These are phyloP conservation scores for Meiosimyza platycephala DNA, from an alignment of 2,888 invertebrate genomes.

Conservation along the genomic window DNA sequence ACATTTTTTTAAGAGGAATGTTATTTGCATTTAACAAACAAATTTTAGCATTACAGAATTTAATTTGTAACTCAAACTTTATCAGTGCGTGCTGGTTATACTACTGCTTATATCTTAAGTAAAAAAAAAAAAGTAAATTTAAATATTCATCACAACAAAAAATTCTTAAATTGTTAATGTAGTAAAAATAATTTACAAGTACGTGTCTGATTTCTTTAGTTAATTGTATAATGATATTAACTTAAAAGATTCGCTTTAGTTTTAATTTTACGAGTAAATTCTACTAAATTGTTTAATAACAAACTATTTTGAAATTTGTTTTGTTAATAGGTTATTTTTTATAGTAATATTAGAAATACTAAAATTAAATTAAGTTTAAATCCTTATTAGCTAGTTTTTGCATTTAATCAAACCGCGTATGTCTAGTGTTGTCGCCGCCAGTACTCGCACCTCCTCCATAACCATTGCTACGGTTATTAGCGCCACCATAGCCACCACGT, in stretches of 20 bases:
- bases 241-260: no score
- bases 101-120: no score
- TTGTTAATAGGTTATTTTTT: slow-evolving; percentile 24
- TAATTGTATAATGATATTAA: no score
- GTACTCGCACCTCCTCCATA: slow-evolving; percentile 45
- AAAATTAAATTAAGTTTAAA: slow-evolving; percentile 44
- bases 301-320: slow-evolving; percentile 8
- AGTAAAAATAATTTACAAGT: neutral
- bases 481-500: slow-evolving; percentile 45
- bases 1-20: slow-evolving; percentile 19
- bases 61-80: neutral
- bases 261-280: no score
- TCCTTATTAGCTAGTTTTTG: slow-evolving; percentile 46
- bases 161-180: neutral
- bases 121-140: slow-evolving; percentile 1
- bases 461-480: slow-evolving; percentile 41
- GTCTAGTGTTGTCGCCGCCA: slow-evolving; percentile 51
- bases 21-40: slow-evolving; percentile 20
- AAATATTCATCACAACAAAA: slow-evolving; percentile 7
- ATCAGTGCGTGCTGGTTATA: no score
- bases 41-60: neutral
- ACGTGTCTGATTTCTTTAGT: neutral
- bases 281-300: no score
- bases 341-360: slow-evolving; percentile 34
- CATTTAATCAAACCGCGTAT: slow-evolving; percentile 62